Evolutionary conservation across 1,140 invertebrate genomes (phyloP), one percentile per base, ranked within the genome.

Genomic region (Apolygus lucorum): DNA sequence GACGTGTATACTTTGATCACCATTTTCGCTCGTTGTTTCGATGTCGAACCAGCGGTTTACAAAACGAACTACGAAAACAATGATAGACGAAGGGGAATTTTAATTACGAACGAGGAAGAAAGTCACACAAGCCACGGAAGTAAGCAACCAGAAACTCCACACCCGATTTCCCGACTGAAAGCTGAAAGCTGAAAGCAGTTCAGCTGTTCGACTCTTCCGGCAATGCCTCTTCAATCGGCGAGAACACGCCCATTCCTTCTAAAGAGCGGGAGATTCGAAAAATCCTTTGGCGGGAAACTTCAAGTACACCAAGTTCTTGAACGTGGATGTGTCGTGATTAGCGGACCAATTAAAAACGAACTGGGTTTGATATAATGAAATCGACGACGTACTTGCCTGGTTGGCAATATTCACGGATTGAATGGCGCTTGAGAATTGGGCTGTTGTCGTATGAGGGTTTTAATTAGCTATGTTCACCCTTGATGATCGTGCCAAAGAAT

Each of bases 1-100:
- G 91, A 92, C 78, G 93, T 84, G 80, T 91, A 93, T 72, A 94
- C 85, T 86, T 92, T 93, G 73, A 94, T 86, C 77, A 89, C 90
- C 92, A 94, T 94, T 81, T 80, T 83, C 64, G 28, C 4, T 22
- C 4, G 8, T 59, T 59, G 54, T 11, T 59, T 11, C 34, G 34
- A 49, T 17, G 8, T 11, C 8, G 8, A 17, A 11, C 17, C 8
- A 59, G 22, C 11, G 8, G 54, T 8, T 4, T 17, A 13, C 22
- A 4, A 59, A 59, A 21, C 8, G 11, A 13, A 24, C 2, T 59
- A 4, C 22, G 22, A 59, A 59, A 59, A 59, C 54, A 24, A 59
- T 14, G 8, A 17, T 11, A 59, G 8, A 49, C 34, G 34, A 49
- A 49, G 8, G 34, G 34, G 17, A 49, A 17, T 49, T 49, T 49